These are phyloP conservation scores for Sinelater perroti DNA, from an alignment of 2,888 invertebrate species.

Conservation along the genomic window DNA sequence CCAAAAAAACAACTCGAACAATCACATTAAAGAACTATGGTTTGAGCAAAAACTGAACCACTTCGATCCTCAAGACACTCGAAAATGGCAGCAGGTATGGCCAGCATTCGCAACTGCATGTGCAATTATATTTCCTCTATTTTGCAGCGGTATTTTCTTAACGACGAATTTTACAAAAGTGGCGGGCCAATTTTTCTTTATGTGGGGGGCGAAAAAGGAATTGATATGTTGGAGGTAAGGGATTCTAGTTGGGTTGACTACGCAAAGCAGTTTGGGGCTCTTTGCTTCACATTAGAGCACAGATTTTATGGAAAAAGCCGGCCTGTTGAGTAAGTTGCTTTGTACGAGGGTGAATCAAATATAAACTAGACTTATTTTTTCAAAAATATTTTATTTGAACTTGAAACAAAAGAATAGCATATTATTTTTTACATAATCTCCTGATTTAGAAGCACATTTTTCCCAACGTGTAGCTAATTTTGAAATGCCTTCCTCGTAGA, in stretches of 20 bases:
- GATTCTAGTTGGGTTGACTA: conserved; percentile 87
- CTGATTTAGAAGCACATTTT: too few species aligned
- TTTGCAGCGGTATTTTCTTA: conserved; percentile 84
- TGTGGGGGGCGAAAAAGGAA: conserved; percentile 94
- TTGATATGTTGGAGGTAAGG: conserved; percentile 85
- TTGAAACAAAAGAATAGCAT: too few species aligned
- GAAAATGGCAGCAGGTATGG: conserved; percentile 83
- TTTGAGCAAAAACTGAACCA: conserved; percentile 86
- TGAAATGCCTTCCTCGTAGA: too few species aligned
- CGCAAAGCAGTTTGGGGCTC: conserved; percentile 80
- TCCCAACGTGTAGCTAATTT: too few species aligned
- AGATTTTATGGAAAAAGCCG: conserved; percentile 93
- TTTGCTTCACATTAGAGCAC: conserved; percentile 90
- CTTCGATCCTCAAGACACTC: conserved; percentile 73
- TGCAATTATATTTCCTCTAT: conserved; percentile 35
- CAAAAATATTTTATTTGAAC: too few species aligned
- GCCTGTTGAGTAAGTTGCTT: conserved; percentile 82
- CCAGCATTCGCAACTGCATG: too few species aligned
- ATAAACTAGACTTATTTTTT: too few species aligned
- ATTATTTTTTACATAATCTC: too few species aligned
- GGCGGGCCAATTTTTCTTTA: conserved; percentile 89
- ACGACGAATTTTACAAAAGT: conserved; percentile 73
- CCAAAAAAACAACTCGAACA: too few species aligned
- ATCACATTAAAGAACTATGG: too few species aligned
- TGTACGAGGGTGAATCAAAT: too few species aligned